Evolutionary conservation across 2,113 vertebrate genomes (phyloP), one percentile per base, ranked within the genome.

Genomic region (Numida meleagris): DNA sequence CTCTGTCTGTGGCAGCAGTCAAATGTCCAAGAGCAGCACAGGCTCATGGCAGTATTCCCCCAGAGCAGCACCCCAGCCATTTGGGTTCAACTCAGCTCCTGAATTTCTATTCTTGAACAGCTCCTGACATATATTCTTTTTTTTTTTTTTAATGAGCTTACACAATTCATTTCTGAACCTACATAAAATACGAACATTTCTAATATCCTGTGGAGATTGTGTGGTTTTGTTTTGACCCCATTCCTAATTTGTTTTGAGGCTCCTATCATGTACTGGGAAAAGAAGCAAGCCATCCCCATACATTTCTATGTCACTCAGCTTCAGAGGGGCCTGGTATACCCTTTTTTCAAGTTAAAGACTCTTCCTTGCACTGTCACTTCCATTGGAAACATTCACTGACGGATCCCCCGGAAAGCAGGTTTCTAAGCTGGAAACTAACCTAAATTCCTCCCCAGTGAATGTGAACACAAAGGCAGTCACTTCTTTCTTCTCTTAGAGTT

Each of bases 401-500:
- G 27, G 25, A 50, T 62, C 25, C 27, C 75, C 43, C 36, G 53
- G 45, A 96, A 91, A 85, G 36, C 43, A 70, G 67, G 4, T 42
- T 29, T 85, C 72, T 70, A 86, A 50, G 55, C 79, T 46, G 76
- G 45, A 59, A 91, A 70, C 58, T 61, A 96, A 89, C 92, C 71
- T 77, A 85, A 89, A 89, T 88, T 91, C 93, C 59, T 88, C 53
- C 63, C 31, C 55, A 45, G 48, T 4, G 18, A 75, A 88, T 0
- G 1, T 3, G 10, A 91, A 88, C 85, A 93, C 84, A 94, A 91
- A 95, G 50, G 63, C 91, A 96, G 88, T 2, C 75, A 65, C 55
- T 89, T 66, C 78, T 94, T 89, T 88, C 27, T 80, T 82, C 82
- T 66, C 79, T 79, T 53, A 31, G 63, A 72, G 65, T 94, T 96